A percentile compares a stretch with the other conserved stretches of the same genome.
Conservation (phyloP, 1,140 invertebrate species). For the Apolygus lucorum region DNA sequence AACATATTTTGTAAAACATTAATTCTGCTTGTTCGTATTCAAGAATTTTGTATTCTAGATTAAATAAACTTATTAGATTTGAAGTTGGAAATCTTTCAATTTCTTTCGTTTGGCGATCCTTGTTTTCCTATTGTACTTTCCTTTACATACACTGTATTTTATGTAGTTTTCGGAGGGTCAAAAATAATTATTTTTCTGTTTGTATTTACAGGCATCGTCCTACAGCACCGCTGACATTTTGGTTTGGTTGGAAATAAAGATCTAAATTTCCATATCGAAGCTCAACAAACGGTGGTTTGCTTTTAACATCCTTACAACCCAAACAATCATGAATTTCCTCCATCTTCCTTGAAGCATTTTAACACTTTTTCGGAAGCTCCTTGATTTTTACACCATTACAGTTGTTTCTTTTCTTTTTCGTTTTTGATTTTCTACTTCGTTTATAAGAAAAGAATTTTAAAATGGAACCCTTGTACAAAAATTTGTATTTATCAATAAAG, state of each 20-base stretch:
- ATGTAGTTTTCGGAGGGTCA: too few relatives aligned
- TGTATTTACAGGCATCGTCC: conserved; percentile 46
- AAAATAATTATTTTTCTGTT: conserved; percentile 39
- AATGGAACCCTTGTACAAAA: conserved; percentile 8
- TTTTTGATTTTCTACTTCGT: conserved; percentile 21
- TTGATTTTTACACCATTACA: conserved; percentile 3
- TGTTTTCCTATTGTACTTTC: too few relatives aligned
- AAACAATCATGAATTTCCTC: conserved; percentile 8
- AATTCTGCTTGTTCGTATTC: conserved; percentile 28
- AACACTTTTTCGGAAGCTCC: neutral
- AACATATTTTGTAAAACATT: conserved; percentile 36
- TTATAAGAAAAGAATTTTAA: conserved; percentile 20
- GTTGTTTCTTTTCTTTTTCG: conserved; percentile 4
- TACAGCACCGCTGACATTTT: conserved; percentile 37
- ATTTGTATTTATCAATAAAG: conserved; percentile 28
- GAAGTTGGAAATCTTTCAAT: neutral
- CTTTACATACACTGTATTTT: too few relatives aligned
- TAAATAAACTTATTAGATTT: neutral
- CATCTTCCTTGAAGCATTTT: conserved; percentile 5
- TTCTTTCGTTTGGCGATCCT: neutral
- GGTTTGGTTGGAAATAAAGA: conserved; percentile 45
- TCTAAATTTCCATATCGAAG: conserved; percentile 42
- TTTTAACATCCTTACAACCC: conserved; percentile 21
- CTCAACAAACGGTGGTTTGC: conserved; percentile 35
- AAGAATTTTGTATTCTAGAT: conserved; percentile 26